Base-by-base conservation (phyloP, 2,888 invertebrate genomes). In the Drosophila colorata region DNA sequence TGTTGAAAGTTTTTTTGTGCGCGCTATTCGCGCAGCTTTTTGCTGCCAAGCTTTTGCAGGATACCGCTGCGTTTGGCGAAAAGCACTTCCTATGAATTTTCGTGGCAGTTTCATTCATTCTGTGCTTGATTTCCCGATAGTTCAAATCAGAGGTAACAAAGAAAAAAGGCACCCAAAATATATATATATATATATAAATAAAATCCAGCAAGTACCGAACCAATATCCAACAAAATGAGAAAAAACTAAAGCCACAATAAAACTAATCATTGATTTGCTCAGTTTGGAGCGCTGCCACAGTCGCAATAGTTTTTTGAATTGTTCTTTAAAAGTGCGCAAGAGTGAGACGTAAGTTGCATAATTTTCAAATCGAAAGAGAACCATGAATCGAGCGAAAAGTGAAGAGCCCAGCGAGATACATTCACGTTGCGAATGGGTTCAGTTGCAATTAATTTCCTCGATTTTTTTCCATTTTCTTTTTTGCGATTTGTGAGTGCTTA, bases 321-420 rank as follows among this genome's bases (percentile, higher is more conserved):
- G 59, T 80, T 72, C 58, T 70, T 70, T 69, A 56, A 77, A 74
- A 73, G 81, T 86, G 86, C 68, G 60, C 70, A 77, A 85, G 80
- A 90, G 82, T 91, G 90, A 91, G 92, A 91, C 90, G 91, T 91
- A 91, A 92, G 92, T 91, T 91, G 83, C 71, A 74, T 73, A 74
- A 80, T 75, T 76, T 59, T 67, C 60, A 55, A 55, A 51, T 40
- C 40, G 63, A 57, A 61, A 20, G 40, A 40, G 47, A 61, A 57
- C 18, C 51, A 31, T 18, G 23, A 35, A 67, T 49, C 49, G 28
- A 48, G 40, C 9, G 25, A 52, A 57, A 53, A 41, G 67, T 52
- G 44, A 58, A 65, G 66, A 52, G 47, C 28, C 13, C 18, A 52
- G 20, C 35, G 35, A 61, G 25, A 59, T 35, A 40, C 23, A 28